These are phyloP conservation scores for Nysson spinosus DNA, from an alignment of 2,888 invertebrate species.

Conservation along the genomic window DNA sequence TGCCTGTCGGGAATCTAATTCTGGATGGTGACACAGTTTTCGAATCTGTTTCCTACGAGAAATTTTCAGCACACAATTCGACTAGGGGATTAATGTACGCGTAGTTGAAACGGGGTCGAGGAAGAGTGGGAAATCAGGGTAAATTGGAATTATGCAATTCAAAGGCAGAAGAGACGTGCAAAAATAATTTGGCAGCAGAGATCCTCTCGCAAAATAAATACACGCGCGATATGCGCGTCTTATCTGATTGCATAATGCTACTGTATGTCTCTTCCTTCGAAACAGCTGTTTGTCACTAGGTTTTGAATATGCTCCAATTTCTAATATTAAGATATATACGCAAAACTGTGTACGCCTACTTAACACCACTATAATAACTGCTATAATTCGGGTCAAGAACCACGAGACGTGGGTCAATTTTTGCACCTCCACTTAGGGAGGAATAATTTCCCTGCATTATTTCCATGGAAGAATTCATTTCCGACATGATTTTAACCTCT, in stretches of 20 bases:
- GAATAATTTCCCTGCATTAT: too few species aligned
- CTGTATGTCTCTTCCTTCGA: constrained; percentile 28
- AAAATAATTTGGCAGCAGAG: constrained; percentile 69
- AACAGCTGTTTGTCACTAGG: constrained; percentile 53
- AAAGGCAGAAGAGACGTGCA: constrained; percentile 48
- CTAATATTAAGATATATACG: constrained; percentile 33
- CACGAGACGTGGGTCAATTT: too few species aligned
- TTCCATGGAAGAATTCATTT: too few species aligned
- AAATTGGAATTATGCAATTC: constrained; percentile 66
- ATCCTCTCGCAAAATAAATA: constrained; percentile 58
- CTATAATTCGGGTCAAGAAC: too few species aligned
- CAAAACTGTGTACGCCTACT: too few species aligned
- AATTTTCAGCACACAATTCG: constrained; percentile 20
- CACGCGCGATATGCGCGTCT: constrained; percentile 7
- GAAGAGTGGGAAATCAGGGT: constrained; percentile 52
- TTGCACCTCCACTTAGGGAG: too few species aligned
- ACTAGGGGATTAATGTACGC: constrained; percentile 1
- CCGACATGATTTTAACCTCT: not conserved
- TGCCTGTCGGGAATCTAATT: constrained; percentile 32
- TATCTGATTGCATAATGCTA: constrained; percentile 59
- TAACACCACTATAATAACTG: too few species aligned
- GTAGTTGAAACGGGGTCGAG: constrained; percentile 25
- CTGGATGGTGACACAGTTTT: constrained; percentile 29
- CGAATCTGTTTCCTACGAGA: constrained; percentile 46
- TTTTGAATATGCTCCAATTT: constrained; percentile 64